These are phyloP conservation scores for Hanleya hanleyi DNA, from an alignment of 2,888 invertebrate species.

Conservation along the genomic window DNA sequence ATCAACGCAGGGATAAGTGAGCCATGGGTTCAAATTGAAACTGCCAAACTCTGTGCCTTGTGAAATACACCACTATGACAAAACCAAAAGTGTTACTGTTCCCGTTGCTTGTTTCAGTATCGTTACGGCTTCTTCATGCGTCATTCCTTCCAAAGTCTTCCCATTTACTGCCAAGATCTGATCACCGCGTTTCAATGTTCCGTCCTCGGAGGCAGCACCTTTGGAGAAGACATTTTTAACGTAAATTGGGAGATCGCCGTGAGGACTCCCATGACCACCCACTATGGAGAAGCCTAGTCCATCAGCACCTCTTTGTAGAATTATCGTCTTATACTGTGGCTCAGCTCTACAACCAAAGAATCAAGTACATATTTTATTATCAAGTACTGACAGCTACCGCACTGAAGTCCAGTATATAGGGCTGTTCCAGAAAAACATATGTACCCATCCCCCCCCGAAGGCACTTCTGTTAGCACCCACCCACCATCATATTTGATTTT, in stretches of 20 bases:
- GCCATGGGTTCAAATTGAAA: too few species aligned
- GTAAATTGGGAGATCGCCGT: conserved; percentile 77
- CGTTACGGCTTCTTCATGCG: conserved; percentile 88
- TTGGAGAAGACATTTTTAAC: conserved; percentile 78
- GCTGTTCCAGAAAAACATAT: too few species aligned
- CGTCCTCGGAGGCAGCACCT: conserved; percentile 87
- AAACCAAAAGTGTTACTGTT: conserved; percentile 75
- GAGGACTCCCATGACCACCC: conserved; percentile 76
- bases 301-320: conserved; percentile 75
- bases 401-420: too few species aligned
- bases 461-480: too few species aligned
- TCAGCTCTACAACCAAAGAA: neutral
- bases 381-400: too few species aligned
- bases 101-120: conserved; percentile 82
- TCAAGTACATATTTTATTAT: too few species aligned
- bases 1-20: too few species aligned
- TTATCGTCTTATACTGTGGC: conserved; percentile 69
- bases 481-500: too few species aligned
- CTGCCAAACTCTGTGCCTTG: neutral
- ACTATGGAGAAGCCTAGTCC: conserved; percentile 78
- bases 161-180: conserved; percentile 92
- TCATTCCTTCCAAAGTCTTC: conserved; percentile 78
- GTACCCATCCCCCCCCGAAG: too few species aligned
- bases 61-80: conserved; percentile 45
- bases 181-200: conserved; percentile 92